Conservation (phyloP, 2,888 invertebrate species). For the Lacanobia oleracea region DNA sequence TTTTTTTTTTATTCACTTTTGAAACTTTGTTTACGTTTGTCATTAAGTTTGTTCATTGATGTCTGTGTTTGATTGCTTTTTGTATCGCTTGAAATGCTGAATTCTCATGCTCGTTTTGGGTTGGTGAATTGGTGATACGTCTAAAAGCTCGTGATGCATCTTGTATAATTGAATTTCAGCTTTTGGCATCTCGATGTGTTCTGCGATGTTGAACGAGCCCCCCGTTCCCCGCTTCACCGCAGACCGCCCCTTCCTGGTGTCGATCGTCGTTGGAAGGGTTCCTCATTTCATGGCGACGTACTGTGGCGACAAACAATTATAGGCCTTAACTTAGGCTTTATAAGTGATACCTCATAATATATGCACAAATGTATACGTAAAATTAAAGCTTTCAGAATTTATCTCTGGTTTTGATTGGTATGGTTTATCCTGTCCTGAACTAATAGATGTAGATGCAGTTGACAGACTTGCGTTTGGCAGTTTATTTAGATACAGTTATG, state of each 20-base stretch:
- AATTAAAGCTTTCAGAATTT: neutral
- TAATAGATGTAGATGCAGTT: neutral
- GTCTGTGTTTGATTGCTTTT: slow-evolving; percentile 10
- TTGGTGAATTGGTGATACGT: slow-evolving; percentile 3
- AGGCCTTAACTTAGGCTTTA: neutral
- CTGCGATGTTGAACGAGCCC: slow-evolving; percentile 29
- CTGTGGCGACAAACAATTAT: slow-evolving; percentile 55
- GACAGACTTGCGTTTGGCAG: too few species aligned
- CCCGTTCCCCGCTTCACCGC: slow-evolving; percentile 72
- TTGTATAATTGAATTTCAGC: slow-evolving; percentile 45
- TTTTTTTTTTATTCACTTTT: too few species aligned
- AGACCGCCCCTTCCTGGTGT: slow-evolving; percentile 47
- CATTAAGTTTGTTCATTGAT: neutral
- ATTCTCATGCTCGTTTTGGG: neutral
- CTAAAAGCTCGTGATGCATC: slow-evolving; percentile 20
- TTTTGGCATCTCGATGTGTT: slow-evolving; percentile 27
- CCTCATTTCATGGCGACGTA: slow-evolving; percentile 73
- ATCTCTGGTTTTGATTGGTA: slow-evolving; percentile 20
- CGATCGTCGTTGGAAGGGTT: slow-evolving; percentile 25
- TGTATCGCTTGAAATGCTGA: neutral
- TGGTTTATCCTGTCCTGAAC: neutral
- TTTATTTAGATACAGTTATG: too few species aligned
- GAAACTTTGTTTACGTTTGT: neutral
- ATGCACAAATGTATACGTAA: neutral
- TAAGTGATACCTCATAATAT: neutral